Conservation (phyloP, 2,797 vertebrate genomes). For the Chloroceryle inda region DNA sequence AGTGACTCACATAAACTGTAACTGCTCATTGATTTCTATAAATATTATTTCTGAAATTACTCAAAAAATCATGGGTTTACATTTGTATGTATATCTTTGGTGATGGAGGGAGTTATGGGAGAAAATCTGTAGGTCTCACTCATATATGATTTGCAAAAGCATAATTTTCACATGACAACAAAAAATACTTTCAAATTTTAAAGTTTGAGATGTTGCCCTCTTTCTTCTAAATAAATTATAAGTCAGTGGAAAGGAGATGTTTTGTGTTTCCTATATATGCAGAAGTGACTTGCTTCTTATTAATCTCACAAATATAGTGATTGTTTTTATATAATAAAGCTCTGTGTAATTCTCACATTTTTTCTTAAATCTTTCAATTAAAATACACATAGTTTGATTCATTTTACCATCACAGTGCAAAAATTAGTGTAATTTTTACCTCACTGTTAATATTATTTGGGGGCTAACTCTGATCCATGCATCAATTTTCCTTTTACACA, state of each 20-base stretch:
- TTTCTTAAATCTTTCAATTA: not conserved
- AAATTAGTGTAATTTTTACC: not conserved
- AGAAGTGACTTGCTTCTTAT: not conserved
- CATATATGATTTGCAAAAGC: not conserved
- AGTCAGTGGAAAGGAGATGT: not conserved
- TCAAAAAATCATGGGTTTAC: not conserved
- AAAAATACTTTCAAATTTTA: not conserved
- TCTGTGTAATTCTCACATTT: not conserved
- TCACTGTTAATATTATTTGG: not conserved
- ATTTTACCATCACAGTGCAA: not conserved
- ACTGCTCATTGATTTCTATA: not conserved
- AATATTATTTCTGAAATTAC: not conserved
- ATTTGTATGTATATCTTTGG: not conserved
- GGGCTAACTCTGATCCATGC: not conserved
- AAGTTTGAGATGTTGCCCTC: not conserved
- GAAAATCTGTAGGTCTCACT: not conserved
- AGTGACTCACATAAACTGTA: not conserved
- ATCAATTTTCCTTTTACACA: slow-evolving; percentile 13
- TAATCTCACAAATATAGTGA: not conserved
- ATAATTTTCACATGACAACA: not conserved
- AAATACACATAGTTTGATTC: not conserved
- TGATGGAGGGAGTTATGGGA: fast-evolving
- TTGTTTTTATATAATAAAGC: not conserved
- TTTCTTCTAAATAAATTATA: not conserved
- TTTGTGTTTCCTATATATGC: not conserved